Evolutionary conservation across 2,113 vertebrate species (phyloP).

Genomic region (Rhabdornis inornatus): DNA sequence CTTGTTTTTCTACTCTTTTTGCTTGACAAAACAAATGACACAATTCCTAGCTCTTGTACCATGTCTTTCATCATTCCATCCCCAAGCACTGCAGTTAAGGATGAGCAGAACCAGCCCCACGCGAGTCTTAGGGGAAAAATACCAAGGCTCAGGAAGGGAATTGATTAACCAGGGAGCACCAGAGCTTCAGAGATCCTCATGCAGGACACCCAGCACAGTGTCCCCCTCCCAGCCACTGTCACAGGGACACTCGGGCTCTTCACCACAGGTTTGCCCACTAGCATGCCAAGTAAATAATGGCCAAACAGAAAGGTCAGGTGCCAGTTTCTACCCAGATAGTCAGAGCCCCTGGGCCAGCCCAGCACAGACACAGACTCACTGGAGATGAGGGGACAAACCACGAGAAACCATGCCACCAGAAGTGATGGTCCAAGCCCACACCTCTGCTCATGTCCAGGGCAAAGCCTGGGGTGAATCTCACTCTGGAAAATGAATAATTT

Average conservation of each 20-base stretch:
- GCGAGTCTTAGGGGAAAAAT: rapidly evolving
- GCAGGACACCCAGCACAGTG: neutral
- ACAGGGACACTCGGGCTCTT: neutral
- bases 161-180: neutral
- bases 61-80: neutral
- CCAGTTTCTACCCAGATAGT: neutral
- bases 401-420: neutral
- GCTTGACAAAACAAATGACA: conserved; percentile 29
- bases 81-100: neutral
- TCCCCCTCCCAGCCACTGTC: neutral
- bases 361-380: neutral
- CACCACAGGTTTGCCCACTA: neutral
- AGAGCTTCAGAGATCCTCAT: neutral
- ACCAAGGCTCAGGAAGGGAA: neutral
- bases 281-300: neutral
- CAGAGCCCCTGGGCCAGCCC: neutral
- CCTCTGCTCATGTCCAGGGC: neutral
- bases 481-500: neutral
- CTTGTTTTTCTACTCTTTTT: conserved; percentile 27
- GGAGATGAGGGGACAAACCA: neutral
- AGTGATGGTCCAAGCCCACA: neutral
- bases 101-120: neutral
- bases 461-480: neutral
- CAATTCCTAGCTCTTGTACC: neutral
- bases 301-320: neutral